A percentile compares a stretch with the other conserved stretches of the same genome.
phyloP scores from a whole-genome alignment of 2,797 vertebrate genomes.

The Cryptoblepharus egeriae region DNA sequence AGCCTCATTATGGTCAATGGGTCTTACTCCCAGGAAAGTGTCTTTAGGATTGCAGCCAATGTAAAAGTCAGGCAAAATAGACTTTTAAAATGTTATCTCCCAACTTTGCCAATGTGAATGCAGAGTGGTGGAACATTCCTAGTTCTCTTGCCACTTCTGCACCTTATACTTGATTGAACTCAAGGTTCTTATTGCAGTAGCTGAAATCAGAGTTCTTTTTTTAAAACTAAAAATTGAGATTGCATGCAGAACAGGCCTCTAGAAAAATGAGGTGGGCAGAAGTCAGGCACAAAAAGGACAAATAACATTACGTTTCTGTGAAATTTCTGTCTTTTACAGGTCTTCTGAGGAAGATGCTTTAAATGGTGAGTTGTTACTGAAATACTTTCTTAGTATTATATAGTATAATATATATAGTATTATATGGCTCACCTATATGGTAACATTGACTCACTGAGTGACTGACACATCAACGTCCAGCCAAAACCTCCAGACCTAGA shows the following conservation, averaged over 20 bases:
- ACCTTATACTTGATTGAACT: conserved; percentile 47
- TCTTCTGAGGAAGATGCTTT: conserved; percentile 85
- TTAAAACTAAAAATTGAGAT: not conserved
- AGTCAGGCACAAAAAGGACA: conserved; percentile 17
- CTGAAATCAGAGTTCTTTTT: conserved; percentile 28
- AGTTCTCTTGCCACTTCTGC: not conserved
- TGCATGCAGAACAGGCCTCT: conserved; percentile 47
- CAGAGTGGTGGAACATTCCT: not conserved
- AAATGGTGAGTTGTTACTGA: conserved; percentile 81
- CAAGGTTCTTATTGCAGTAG: conserved; percentile 45
- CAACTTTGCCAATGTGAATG: no score
- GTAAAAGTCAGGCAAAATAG: no score
- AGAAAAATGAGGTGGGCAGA: conserved; percentile 16
- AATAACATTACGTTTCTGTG: conserved; percentile 10
- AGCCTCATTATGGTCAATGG: no score
- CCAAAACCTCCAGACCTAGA: no score
- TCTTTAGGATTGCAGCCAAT: no score
- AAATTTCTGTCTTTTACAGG: conserved; percentile 71
- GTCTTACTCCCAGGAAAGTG: no score
- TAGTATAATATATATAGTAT: no score
- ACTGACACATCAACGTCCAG: no score
- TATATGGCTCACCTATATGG: no score
- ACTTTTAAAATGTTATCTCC: no score
- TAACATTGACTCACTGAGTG: not conserved
- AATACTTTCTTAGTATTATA: conserved; percentile 5